Base-by-base conservation (phyloP, 2,113 vertebrate genomes). In the Hymenochirus boettgeri region DNA sequence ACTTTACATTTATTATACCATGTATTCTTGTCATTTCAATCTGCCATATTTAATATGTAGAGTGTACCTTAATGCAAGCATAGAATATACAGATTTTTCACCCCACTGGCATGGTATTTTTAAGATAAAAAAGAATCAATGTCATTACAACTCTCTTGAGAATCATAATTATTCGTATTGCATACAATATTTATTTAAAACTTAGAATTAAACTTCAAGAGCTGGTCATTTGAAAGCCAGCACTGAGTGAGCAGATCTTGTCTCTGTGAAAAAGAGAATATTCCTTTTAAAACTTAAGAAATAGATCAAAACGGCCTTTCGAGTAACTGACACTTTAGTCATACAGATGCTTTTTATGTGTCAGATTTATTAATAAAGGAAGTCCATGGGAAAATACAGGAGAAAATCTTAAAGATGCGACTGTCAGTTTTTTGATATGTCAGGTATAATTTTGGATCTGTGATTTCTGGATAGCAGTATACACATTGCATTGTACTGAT, bases 281-380 rank as follows among this genome's bases (percentile, higher is more conserved):
- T 93, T 92, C 92, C 89, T 90, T 92, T 88, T 92, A 93, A 91
- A 93, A 91, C 86, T 92, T 83, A 89, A 91, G 91, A 89, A 93
- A 91, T 85, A 85, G 87, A 93, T 96, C 91, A 94, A 93, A 95
- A 93, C 84, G 69, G 83, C 83, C 90, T 93, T 92, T 92, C 88
- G 90, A 89, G 91, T 92, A 92, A 94, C 91, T 97, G 93, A 95
- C 94, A 95, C 88, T 90, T 90, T 90, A 86, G 89, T 94, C 90
- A 88, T 90, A 87, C 78, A 80, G 88, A 90, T 89, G 87, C 89
- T 91, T 95, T 98, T 99, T 91, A 97, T 95, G 91, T 97, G 91
- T 92, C 90, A 82, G 89, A 90, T 91, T 97, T 93, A 96, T 98
- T 97, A 97, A 98, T 97, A 93, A 95, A 90, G 90, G 86, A 94